Base-by-base conservation (phyloP, 2,797 vertebrate species). In the Atherinosoma microstoma region DNA sequence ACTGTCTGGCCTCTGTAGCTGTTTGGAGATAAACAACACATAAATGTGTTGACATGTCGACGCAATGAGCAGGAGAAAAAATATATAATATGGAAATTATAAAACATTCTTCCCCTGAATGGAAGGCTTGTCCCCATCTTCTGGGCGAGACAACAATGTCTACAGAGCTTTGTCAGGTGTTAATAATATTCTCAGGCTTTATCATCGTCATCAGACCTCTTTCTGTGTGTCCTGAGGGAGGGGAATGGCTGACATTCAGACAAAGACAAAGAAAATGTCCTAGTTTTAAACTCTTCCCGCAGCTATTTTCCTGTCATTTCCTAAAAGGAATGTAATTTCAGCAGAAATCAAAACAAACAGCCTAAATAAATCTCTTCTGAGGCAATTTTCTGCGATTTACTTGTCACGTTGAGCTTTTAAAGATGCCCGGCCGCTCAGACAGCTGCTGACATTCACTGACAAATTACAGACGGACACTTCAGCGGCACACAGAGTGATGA, bases 381-480 rank as follows among this genome's bases (percentile, higher is more conserved):
- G 82, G 81, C 89, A 89, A 89, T 92, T 87, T 92, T 27, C 74
- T 34, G 64, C 81, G 49, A 92, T 92, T 92, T 91, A 72, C 82
- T 78, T 84, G 89, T 91, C 91, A 90, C 75, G 49, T 75, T 47
- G 70, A 82, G 88, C 84, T 78, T 86, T 89, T 87, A 84, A 84
- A 87, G 88, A 88, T 68, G 78, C 54, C 76, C 76, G 68, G 24
- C 58, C 29, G 81, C 84, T 84, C 78, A 75, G 77, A 70, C 78
- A 61, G 74, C 58, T 29, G 78, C 83, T 86, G 87, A 89, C 86
- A 84, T 83, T 85, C 83, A 82, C 79, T 76, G 82, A 85, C 82
- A 88, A 85, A 87, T 86, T 79, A 86, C 75, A 73, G 76, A 86
- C 15, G 58, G 64, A 85, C 82, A 68, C 86, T 86, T 74, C 22